These are phyloP conservation scores for Atethmia centrago DNA, from an alignment of 2,888 invertebrate species.

Conservation along the genomic window DNA sequence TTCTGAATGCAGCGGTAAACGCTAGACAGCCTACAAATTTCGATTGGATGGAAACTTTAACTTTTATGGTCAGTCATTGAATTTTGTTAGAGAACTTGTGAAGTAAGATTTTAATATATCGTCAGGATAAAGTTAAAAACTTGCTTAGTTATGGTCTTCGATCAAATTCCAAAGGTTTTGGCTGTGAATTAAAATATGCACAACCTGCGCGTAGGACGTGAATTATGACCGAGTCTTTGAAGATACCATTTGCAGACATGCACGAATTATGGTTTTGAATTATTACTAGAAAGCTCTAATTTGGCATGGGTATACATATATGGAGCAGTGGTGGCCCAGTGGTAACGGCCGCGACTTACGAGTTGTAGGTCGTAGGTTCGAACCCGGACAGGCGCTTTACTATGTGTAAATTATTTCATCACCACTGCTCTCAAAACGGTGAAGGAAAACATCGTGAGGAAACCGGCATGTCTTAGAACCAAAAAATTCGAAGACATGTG, in stretches of 20 bases:
- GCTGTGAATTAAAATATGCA: not conserved
- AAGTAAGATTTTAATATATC: not conserved
- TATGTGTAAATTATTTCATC: too few species aligned
- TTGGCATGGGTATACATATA: too few species aligned
- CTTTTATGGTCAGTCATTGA: constrained; percentile 19
- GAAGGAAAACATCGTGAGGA: too few species aligned
- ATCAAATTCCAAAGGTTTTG: not conserved
- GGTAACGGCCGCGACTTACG: too few species aligned
- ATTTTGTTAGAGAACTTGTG: constrained; percentile 17
- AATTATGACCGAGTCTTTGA: not conserved
- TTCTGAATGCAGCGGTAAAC: constrained; percentile 35
- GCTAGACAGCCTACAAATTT: constrained; percentile 40
- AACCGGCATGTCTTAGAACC: too few species aligned
- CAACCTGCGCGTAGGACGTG: not conserved
- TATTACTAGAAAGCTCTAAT: too few species aligned
- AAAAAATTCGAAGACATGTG: too few species aligned
- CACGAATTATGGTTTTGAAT: not conserved
- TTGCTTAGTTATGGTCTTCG: not conserved
- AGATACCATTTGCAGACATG: not conserved
- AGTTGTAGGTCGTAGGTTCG: too few species aligned
- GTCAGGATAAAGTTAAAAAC: not conserved
- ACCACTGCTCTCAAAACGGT: too few species aligned
- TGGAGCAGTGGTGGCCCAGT: too few species aligned
- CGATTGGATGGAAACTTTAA: constrained; percentile 14
- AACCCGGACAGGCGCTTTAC: too few species aligned